Conservation (phyloP, 1,140 invertebrate species). For the Drosophila eugracilis region DNA sequence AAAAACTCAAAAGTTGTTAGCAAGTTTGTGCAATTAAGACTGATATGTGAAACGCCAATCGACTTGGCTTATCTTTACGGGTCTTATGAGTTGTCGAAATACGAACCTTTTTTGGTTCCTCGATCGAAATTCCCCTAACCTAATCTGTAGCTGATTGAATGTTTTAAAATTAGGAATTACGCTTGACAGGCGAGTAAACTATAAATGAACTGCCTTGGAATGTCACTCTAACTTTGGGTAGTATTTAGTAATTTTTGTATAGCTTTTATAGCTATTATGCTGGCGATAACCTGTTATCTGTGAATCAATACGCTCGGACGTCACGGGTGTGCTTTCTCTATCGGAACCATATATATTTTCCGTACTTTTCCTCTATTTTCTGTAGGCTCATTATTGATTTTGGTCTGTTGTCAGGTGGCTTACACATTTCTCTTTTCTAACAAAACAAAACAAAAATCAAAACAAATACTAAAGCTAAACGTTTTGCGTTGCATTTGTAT, state of each 20-base stretch:
- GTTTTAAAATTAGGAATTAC: conserved; percentile 55
- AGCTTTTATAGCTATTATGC: conserved; percentile 32
- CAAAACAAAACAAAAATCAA: conserved; percentile 36
- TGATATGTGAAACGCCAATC: conserved; percentile 9
- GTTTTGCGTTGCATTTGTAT: conserved; percentile 39
- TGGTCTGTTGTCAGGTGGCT: conserved; percentile 23
- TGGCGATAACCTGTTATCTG: conserved; percentile 44
- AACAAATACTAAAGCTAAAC: conserved; percentile 62
- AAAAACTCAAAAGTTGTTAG: neutral
- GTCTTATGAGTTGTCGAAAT: conserved; percentile 23
- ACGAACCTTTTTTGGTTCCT: conserved; percentile 1
- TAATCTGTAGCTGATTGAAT: conserved; percentile 24
- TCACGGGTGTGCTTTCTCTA: conserved; percentile 40
- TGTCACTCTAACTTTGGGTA: conserved; percentile 38
- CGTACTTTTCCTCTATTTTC: conserved; percentile 24
- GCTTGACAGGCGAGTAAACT: conserved; percentile 13
- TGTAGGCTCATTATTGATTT: conserved; percentile 37
- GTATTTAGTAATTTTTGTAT: conserved; percentile 9
- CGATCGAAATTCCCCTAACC: conserved; percentile 6
- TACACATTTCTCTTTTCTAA: conserved; percentile 6
- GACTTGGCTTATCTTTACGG: conserved; percentile 20
- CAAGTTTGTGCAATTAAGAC: conserved; percentile 30
- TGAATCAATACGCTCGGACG: conserved; percentile 27
- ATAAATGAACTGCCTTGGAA: conserved; percentile 21
- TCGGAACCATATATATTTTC: conserved; percentile 10